phyloP scores from a whole-genome alignment of 2,113 vertebrate species.

The Catharus fuscescens region DNA sequence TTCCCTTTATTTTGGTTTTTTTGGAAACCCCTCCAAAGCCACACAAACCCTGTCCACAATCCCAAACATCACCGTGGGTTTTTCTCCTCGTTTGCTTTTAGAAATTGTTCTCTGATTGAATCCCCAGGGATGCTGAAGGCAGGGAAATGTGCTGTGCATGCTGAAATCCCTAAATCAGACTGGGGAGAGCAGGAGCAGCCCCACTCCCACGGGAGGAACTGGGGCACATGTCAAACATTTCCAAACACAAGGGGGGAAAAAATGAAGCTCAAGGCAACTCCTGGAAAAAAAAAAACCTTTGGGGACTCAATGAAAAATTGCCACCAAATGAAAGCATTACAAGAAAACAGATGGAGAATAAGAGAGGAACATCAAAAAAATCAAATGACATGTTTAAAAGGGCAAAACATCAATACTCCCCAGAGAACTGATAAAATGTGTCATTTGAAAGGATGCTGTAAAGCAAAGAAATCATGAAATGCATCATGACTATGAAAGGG shows the following conservation, averaged over 20 bases:
- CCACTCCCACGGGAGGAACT: not conserved
- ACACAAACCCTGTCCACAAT: constrained; percentile 4
- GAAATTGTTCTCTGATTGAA: constrained; percentile 65
- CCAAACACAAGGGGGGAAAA: not conserved
- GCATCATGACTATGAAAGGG: constrained; percentile 55
- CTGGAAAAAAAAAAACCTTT: constrained; percentile 63
- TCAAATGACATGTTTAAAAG: constrained; percentile 82
- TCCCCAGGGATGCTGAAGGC: constrained; percentile 33
- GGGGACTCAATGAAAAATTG: constrained; percentile 63
- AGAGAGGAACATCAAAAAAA: constrained; percentile 75
- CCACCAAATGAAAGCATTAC: constrained; percentile 72
- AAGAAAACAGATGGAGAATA: constrained; percentile 70
- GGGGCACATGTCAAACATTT: constrained; percentile 28
- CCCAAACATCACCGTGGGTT: not conserved
- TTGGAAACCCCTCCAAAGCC: constrained; percentile 4
- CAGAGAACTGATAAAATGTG: constrained; percentile 75
- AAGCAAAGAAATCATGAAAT: constrained; percentile 72
- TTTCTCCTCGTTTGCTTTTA: constrained; percentile 39
- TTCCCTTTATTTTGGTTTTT: not conserved
- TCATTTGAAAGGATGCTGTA: constrained; percentile 72
- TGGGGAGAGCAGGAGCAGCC: not conserved
- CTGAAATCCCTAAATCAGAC: not conserved
- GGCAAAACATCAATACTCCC: constrained; percentile 78
- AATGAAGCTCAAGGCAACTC: constrained; percentile 60
- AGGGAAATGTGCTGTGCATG: constrained; percentile 19